Evolutionary conservation across 2,113 vertebrate species (phyloP), one percentile per base, ranked within the genome.

Genomic region (Pomatorhinus ruficollis): DNA sequence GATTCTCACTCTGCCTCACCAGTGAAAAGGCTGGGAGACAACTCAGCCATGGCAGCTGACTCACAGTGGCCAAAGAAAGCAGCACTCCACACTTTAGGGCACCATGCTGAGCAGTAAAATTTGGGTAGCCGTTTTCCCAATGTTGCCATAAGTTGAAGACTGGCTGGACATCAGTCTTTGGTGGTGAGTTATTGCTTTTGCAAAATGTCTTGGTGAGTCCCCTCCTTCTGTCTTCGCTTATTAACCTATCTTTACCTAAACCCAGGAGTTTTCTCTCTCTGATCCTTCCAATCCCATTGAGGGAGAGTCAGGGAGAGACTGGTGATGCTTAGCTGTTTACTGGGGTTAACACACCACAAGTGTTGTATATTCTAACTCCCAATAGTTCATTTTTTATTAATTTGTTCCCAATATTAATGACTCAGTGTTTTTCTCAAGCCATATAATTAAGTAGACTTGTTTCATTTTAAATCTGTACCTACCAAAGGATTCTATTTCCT

Each of bases 231-330:
- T 8, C 11, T 76, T 76, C 4, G 17, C 8, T 89, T 83, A 54
- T 65, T 71, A 53, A 49, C 2, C 7, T 49, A 24, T 8, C 22
- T 54, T 90, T 57, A 57, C 49, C 20, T 52, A 5, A 3, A 39
- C 2, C 4, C 5, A 52, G 15, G 17, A 25, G 10, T n/a, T 81
- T 83, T 75, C 20, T 70, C 19, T 39, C 31, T 66, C 39, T 76
- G 31, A 7, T 39, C 11, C 14, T 84, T 77, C 47, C 18, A 66
- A 1, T 42, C 9, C 10, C 21, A 9, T 1, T 28, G 2, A 0
- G 24, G 6, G 10, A 60, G 2, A 69, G 6, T 22, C 12, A 44
- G n/a, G 0, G 1, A 61, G 9, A 0, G 0, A 44, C 15, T 49
- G 10, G 10, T 39, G 5, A 3, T 72, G 14, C 10, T 90, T 56